Evolutionary conservation across 2,797 vertebrate genomes (phyloP).

Genomic region (Phalloptychus januarius): DNA sequence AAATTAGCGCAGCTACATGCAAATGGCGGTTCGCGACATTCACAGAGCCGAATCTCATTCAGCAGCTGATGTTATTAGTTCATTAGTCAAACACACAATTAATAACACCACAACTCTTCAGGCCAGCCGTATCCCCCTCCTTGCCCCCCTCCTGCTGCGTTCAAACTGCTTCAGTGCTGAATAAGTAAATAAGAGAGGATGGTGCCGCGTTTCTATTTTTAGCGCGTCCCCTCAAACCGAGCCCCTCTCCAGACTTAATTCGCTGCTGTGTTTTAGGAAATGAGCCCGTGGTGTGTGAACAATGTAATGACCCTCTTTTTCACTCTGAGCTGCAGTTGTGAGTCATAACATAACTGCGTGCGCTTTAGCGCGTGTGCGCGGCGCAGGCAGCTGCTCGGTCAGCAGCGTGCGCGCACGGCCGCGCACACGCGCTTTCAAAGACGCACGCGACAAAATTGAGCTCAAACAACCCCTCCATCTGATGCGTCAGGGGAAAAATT

Average conservation of each 20-base stretch:
- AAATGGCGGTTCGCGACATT: conserved; percentile 25
- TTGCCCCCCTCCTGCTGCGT: conserved; percentile 31
- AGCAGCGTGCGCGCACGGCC: conserved; percentile 39
- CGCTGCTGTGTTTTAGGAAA: conserved; percentile 79
- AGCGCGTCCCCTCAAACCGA: conserved; percentile 25
- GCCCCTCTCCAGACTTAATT: conserved; percentile 67
- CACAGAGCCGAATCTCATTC: conserved; percentile 32
- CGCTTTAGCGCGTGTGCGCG: conserved; percentile 10
- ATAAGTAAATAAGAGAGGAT: conserved; percentile 64
- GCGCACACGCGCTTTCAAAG: conserved; percentile 19
- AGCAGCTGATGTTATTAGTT: conserved; percentile 31
- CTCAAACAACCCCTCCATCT: conserved; percentile 26
- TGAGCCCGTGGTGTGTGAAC: conserved; percentile 75
- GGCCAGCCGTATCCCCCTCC: conserved; percentile 28
- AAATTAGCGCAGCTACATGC: conserved; percentile 2
- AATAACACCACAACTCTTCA: conserved; percentile 39
- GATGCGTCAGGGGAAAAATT: conserved; percentile 34
- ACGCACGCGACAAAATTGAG: conserved; percentile 34
- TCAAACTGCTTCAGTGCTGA: conserved; percentile 49
- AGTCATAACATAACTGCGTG: conserved; percentile 61
- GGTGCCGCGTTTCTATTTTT: conserved; percentile 71
- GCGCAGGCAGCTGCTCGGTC: conserved; percentile 60
- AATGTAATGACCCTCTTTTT: conserved; percentile 77
- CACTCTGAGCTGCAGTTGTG: conserved; percentile 74
- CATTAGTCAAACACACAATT: conserved; percentile 61